Conservation (phyloP, 2,888 invertebrate genomes). For the Trichopoda pennipes region DNA sequence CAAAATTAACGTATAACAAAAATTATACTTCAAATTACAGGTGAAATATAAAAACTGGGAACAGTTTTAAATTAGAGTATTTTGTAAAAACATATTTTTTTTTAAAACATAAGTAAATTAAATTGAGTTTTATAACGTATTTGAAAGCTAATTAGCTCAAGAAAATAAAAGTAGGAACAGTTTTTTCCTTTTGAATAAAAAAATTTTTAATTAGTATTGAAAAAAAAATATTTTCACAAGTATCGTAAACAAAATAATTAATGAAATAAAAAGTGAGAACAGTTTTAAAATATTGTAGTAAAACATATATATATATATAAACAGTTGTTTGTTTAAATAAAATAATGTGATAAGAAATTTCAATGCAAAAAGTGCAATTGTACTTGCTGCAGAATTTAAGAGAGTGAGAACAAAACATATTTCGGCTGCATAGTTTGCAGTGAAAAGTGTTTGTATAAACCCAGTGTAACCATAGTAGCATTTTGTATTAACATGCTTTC, state of each 20-base stretch:
- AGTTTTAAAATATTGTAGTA: background rate
- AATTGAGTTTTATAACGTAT: too few relatives aligned
- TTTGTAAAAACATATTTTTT: background rate
- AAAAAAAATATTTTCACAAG: background rate
- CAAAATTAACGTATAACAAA: too few relatives aligned
- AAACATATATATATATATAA: too few relatives aligned
- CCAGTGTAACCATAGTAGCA: slow-evolving; percentile 10
- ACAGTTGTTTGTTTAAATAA: background rate
- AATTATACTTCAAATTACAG: too few relatives aligned
- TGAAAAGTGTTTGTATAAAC: slow-evolving; percentile 19
- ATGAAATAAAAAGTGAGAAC: background rate
- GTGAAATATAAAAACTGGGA: background rate
- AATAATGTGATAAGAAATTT: background rate
- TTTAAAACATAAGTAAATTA: too few relatives aligned
- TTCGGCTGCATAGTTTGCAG: slow-evolving; percentile 16
- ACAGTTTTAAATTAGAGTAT: background rate
- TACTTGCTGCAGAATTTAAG: background rate
- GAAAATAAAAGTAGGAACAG: background rate
- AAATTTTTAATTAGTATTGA: background rate
- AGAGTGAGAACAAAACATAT: background rate
- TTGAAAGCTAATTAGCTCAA: too few relatives aligned
- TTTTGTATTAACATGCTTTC: background rate
- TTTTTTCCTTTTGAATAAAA: background rate
- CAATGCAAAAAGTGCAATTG: background rate
- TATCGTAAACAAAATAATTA: background rate